These are phyloP conservation scores for Eurystomus gularis DNA, from an alignment of 2,113 vertebrate genomes.

Conservation along the genomic window DNA sequence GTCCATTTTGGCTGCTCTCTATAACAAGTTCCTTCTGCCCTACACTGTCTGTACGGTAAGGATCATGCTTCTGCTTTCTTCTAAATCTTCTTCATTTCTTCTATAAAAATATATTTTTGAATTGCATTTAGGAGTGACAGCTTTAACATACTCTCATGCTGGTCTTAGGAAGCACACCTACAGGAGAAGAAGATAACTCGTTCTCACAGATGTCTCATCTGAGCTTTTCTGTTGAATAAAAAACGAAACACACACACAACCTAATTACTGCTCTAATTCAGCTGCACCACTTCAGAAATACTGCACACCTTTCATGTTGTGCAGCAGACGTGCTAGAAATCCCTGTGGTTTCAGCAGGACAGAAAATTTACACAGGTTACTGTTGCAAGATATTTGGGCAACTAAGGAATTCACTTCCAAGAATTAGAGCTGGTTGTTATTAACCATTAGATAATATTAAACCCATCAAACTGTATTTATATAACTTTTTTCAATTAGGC, in stretches of 20 bases:
- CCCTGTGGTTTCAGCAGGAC: not conserved
- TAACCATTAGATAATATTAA: not conserved
- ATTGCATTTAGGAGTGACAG: not conserved
- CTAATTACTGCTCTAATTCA: not conserved
- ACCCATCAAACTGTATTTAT: not conserved
- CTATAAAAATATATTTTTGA: not conserved
- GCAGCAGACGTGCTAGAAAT: not conserved
- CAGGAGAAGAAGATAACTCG: not conserved
- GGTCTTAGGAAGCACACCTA: not conserved
- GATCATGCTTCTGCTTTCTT: not conserved
- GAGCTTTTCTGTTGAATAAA: not conserved
- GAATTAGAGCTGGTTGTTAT: not conserved
- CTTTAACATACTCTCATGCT: accelerated
- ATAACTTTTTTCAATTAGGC: not conserved
- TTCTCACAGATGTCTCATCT: not conserved
- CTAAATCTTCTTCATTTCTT: not conserved
- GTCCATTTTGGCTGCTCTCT: not conserved
- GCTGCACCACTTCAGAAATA: not conserved
- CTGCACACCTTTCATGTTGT: not conserved
- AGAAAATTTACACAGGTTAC: not conserved
- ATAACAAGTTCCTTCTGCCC: not conserved
- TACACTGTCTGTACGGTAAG: not conserved
- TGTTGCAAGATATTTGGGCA: not conserved
- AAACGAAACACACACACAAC: not conserved
- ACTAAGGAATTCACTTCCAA: not conserved